Base-by-base conservation (phyloP, 1,140 invertebrate genomes). In the Lutraria rhynchaena region DNA sequence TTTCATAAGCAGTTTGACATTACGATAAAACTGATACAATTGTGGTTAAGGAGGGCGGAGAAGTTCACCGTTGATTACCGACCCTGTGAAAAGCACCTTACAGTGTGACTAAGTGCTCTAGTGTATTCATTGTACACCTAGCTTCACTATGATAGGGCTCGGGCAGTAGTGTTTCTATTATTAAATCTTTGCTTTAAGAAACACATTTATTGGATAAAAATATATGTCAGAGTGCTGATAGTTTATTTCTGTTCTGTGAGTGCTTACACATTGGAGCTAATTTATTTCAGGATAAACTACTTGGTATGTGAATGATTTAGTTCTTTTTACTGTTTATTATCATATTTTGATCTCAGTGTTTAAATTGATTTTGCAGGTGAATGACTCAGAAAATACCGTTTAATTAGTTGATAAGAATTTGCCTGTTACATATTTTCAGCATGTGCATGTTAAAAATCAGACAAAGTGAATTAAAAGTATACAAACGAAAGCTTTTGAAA, bases 11-110 rank as follows among this genome's bases (percentile, higher is more conserved):
- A 58, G 63, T 69, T 80, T 80, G 76, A 80, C 76, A 80, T 80
- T 80, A 80, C 65, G 76, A 57, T 70, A 57, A 49, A 60, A 70
- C 33, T 80, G 76, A 80, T 80, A 80, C 76, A 80, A 80, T 70
- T 53, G 65, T 33, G 65, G 63, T 46, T 46, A 7, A 15, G 31
- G 55, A 60, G 65, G 37, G 76, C 51, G 63, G 76, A 60, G 76
- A 55, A 80, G 65, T 70, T 70, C 51, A 46, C 3, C 51, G 53
- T 27, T 80, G 76, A 80, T 80, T 80, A 70, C 76, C 67, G 65
- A 80, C 76, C 65, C 76, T 55, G 58, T 80, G 76, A 69, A 80
- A 70, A 67, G 76, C 75, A 77, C 61, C 75, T 60, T 41, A 77
- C 19, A 31, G 75, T 60, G 75, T 77, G 75, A 77, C 75, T 77